These are phyloP conservation scores for Nowickia ferox DNA, from an alignment of 2,888 invertebrate species.

Conservation along the genomic window DNA sequence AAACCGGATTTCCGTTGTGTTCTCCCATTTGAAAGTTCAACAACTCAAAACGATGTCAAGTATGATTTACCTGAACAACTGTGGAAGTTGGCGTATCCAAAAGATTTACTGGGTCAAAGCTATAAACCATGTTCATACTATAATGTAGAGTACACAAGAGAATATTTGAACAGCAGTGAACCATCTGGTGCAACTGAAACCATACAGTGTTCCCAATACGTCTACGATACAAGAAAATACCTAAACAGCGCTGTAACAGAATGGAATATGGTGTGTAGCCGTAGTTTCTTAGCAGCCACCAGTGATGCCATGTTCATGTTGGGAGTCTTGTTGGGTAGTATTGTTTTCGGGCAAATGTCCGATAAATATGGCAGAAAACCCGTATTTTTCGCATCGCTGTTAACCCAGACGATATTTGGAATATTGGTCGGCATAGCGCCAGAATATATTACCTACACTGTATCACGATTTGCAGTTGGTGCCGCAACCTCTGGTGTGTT, in stretches of 20 bases:
- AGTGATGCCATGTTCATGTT: slow-evolving; percentile 87
- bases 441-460: slow-evolving; percentile 87
- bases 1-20: slow-evolving; percentile 87
- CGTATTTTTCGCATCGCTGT: slow-evolving; percentile 88
- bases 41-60: slow-evolving; percentile 76
- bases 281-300: slow-evolving; percentile 86
- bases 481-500: slow-evolving; percentile 91
- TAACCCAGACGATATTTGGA: slow-evolving; percentile 88
- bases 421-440: slow-evolving; percentile 87
- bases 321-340: slow-evolving; percentile 89
- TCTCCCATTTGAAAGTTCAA: slow-evolving; percentile 84
- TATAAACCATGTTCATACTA: slow-evolving; percentile 85
- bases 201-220: slow-evolving; percentile 84
- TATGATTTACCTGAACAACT: slow-evolving; percentile 82
- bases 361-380: slow-evolving; percentile 89
- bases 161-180: slow-evolving; percentile 78
- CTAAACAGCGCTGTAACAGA: slow-evolving; percentile 87
- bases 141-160: slow-evolving; percentile 82
- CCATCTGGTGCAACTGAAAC: slow-evolving; percentile 74
- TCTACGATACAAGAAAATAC: slow-evolving; percentile 86
- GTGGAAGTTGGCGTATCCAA: slow-evolving; percentile 84
- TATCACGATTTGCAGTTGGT: slow-evolving; percentile 88
- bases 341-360: slow-evolving; percentile 88
- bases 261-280: slow-evolving; percentile 88
- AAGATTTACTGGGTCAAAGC: slow-evolving; percentile 82